Conservation (phyloP, 2,797 vertebrate genomes). For the Molothrus aeneus region DNA sequence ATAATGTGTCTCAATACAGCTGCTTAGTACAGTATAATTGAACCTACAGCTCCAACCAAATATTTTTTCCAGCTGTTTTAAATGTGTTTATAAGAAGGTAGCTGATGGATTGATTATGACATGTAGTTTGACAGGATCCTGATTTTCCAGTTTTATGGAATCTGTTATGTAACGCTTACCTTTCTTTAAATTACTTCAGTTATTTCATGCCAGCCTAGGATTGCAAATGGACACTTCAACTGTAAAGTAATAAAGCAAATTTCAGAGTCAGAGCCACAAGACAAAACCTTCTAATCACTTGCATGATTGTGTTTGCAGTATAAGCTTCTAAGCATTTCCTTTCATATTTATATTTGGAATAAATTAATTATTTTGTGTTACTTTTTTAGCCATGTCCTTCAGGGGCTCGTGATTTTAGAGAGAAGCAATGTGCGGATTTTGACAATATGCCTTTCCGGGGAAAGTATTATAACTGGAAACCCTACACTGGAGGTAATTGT, state of each 20-base stretch:
- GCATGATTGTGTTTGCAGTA: not conserved
- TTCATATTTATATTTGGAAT: slow-evolving; percentile 34
- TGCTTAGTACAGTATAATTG: not conserved
- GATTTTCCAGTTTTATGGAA: slow-evolving; percentile 36
- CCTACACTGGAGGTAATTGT: slow-evolving; percentile 94
- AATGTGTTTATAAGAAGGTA: slow-evolving; percentile 53
- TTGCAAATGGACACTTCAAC: slow-evolving; percentile 2
- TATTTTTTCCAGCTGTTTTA: slow-evolving; percentile 50
- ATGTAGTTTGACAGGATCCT: slow-evolving; percentile 15
- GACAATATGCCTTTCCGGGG: slow-evolving; percentile 97
- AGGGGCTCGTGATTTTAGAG: slow-evolving; percentile 93
- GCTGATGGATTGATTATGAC: slow-evolving; percentile 34
- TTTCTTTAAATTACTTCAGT: slow-evolving; percentile 59
- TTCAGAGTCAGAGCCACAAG: not conserved
- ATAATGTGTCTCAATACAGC: slow-evolving; percentile 4
- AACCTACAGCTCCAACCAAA: not conserved
- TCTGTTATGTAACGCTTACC: slow-evolving; percentile 30
- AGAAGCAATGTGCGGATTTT: slow-evolving; percentile 97
- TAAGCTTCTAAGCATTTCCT: slow-evolving; percentile 1
- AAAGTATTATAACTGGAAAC: slow-evolving; percentile 99
- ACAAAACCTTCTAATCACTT: not conserved
- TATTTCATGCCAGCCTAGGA: slow-evolving; percentile 24
- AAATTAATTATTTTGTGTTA: slow-evolving; percentile 35
- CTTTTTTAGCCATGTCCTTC: slow-evolving; percentile 85
- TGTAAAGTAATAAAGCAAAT: slow-evolving; percentile 33